Percentiles rank a stretch among this genome's conserved stretches.
phyloP scores from a whole-genome alignment of 2,113 vertebrate species.

The Cheirogaleus medius region DNA sequence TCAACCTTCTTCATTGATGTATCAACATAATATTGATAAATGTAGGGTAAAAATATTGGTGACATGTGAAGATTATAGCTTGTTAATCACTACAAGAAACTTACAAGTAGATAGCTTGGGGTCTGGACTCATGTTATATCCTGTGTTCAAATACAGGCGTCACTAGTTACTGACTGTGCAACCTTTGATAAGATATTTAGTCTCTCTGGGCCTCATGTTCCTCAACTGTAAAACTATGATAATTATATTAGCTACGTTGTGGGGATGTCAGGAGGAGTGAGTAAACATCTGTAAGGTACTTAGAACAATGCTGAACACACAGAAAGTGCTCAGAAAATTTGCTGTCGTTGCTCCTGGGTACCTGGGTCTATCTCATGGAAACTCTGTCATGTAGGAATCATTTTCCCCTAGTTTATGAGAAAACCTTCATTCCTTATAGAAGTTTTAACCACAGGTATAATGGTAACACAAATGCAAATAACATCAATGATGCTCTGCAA shows the following conservation, averaged over 20 bases:
- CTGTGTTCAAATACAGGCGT: slow-evolving; percentile 18
- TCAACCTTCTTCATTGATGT: background rate
- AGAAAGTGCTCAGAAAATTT: background rate
- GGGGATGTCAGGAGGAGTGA: background rate
- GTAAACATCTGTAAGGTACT: background rate
- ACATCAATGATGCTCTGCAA: background rate
- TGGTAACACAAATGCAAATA: background rate
- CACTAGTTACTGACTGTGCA: background rate
- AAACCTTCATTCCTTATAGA: background rate
- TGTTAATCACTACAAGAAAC: background rate
- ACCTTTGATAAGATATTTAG: background rate
- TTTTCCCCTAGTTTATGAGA: background rate
- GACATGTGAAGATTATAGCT: background rate
- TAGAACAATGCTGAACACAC: background rate
- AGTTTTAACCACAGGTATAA: background rate
- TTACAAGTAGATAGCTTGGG: slow-evolving; percentile 7
- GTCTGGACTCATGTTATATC: background rate
- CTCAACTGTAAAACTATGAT: background rate
- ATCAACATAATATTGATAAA: background rate
- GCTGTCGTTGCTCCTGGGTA: background rate
- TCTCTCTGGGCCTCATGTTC: background rate
- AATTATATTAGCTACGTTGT: background rate
- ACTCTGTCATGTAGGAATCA: background rate
- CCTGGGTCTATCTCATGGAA: background rate
- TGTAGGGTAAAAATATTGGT: background rate